Base-by-base conservation (phyloP, 2,113 vertebrate genomes). In the Centrocercus urophasianus region DNA sequence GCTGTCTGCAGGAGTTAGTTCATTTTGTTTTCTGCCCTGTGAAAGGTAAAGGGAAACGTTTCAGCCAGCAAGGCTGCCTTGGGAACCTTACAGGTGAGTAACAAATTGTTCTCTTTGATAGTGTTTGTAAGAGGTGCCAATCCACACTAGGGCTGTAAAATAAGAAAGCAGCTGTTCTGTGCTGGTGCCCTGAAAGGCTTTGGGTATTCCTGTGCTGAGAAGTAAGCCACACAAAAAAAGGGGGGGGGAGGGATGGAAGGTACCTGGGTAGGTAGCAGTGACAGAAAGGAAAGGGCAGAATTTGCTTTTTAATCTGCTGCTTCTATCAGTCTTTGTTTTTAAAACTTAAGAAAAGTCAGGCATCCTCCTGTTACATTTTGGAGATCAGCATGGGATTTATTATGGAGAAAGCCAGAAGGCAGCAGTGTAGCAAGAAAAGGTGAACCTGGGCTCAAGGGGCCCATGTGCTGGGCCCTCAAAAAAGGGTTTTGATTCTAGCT, bases 341-440 rank as follows among this genome's bases (percentile, higher is more conserved):
- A 25, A 42, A 30, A 22, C 25, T 32, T 56, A 22, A 40, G 25
- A 70, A 67, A n/a, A 18, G 4, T 1, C 42, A 7, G 0, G 10
- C n/a, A 1, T 32, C 8, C 6, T 59, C 59, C 16, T 0, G 42
- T n/a, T 66, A 12, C 8, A 0, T 45, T 40, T 36, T 45, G 57
- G 50, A 45, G 63, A 3, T 48, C 6, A 40, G 43, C 5, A 4
- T 21, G 54, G n/a, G n/a, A 38, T 69, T 85, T 59, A 13, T 69
- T 21, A 19, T 0, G 2, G 64, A 1, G 79, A 19, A 10, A 17
- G 15, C 15, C n/a, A 40, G 28, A 40, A 63, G 30, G 71, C 27
- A 11, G n/a, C 66, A 11, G 13, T 30, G 43, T 2, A 56, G 22
- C 6, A 8, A 15, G 34, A 22, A 12, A 34, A 12, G 50, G 34